Evolutionary conservation across 2,888 invertebrate genomes (phyloP).

Genomic region (Frankliniella fusca): DNA sequence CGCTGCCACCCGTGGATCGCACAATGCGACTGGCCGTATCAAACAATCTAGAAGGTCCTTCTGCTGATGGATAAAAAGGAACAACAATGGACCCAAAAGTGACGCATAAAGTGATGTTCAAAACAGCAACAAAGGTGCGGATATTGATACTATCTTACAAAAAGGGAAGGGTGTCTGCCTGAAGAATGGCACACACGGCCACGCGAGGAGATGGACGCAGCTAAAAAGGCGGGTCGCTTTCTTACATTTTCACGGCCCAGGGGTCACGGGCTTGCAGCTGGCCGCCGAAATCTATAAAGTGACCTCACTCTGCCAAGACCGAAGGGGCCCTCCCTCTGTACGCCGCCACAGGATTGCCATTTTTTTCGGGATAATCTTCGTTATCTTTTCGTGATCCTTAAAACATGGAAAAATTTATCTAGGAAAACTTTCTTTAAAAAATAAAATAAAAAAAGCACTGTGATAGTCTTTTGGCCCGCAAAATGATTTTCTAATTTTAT

Average conservation of each 20-base stretch:
- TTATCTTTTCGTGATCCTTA: no score
- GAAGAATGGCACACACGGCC: slow-evolving; percentile 1
- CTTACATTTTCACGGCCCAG: not conserved
- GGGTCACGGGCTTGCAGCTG: slow-evolving; percentile 6
- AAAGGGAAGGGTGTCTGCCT: not conserved
- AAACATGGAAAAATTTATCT: no score
- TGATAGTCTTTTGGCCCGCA: no score
- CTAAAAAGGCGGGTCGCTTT: not conserved
- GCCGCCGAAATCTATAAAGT: not conserved
- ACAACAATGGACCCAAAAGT: slow-evolving; percentile 2
- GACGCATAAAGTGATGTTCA: slow-evolving; percentile 13
- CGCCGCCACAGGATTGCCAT: no score
- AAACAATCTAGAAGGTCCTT: slow-evolving; percentile 2
- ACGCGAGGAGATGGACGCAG: not conserved
- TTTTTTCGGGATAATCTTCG: no score
- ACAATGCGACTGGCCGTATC: slow-evolving; percentile 16
- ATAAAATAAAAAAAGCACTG: no score
- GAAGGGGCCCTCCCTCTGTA: no score
- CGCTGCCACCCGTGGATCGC: not conserved
- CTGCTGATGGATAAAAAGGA: slow-evolving; percentile 18
- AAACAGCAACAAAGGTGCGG: slow-evolving; percentile 24
- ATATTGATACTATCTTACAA: not conserved
- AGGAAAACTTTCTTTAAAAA: no score
- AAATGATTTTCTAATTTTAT: no score
- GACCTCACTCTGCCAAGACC: not conserved